A percentile compares a stretch with the other conserved stretches of the same genome.
Evolutionary conservation across 2,113 vertebrate species (phyloP).

Genomic region (Alectura lathami): DNA sequence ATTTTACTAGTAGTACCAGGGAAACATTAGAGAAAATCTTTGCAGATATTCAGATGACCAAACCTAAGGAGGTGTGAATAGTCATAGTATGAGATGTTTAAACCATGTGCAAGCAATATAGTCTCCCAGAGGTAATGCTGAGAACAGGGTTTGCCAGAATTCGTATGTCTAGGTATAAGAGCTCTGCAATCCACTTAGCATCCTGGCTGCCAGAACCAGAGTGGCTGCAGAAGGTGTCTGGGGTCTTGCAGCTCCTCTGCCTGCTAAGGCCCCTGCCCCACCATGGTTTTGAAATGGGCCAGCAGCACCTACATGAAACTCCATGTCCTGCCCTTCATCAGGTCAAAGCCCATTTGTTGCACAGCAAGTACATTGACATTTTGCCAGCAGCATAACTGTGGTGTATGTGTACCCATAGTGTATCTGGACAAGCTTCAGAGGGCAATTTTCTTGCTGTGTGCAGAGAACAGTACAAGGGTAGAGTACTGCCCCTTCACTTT

Average conservation of each 20-base stretch:
- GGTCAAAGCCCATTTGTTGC: neutral
- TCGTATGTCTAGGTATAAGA: neutral
- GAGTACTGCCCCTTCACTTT: neutral
- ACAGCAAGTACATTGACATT: rapidly evolving
- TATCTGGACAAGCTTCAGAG: neutral
- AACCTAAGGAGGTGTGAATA: neutral
- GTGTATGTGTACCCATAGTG: neutral
- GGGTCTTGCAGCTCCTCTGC: neutral
- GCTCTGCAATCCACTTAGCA: neutral
- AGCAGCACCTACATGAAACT: rapidly evolving
- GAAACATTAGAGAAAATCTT: neutral
- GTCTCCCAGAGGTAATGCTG: neutral
- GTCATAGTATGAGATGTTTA: neutral
- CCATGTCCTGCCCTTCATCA: neutral
- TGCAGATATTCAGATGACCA: neutral
- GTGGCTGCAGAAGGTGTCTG: neutral
- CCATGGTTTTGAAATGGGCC: neutral
- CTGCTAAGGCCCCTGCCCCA: neutral
- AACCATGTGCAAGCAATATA: neutral
- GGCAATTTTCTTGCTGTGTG: neutral
- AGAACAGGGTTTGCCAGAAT: neutral
- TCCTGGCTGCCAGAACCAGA: neutral
- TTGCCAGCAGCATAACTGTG: neutral
- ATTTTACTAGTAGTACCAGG: neutral
- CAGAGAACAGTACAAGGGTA: neutral